A percentile compares a stretch with the other conserved stretches of the same genome.
phyloP scores from a whole-genome alignment of 92 coral and sea anemone species.

The Isaurus tuberculatus region DNA sequence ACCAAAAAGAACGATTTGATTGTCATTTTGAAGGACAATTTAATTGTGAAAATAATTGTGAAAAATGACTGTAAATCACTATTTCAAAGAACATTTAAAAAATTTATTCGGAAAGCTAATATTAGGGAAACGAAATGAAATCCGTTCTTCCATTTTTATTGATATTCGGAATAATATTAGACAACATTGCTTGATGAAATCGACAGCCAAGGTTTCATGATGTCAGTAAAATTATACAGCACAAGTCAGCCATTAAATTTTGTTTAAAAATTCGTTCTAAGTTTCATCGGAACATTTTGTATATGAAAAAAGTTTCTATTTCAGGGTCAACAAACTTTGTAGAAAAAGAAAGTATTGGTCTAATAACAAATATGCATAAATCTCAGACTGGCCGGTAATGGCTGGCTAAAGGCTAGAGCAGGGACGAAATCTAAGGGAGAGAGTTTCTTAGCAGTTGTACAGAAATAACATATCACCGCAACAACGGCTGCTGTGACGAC shows the following conservation, averaged over 20 bases:
- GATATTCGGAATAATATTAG: background rate
- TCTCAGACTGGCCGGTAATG: background rate
- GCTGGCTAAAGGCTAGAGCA: background rate
- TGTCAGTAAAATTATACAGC: background rate
- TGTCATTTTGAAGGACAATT: background rate
- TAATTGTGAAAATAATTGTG: background rate
- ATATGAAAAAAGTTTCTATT: background rate
- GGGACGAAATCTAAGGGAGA: background rate
- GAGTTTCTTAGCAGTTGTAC: background rate
- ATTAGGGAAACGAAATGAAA: background rate
- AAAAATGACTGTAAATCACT: background rate
- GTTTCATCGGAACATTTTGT: background rate
- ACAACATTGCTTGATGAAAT: background rate
- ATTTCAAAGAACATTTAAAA: background rate
- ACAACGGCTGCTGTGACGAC: background rate
- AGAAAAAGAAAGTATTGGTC: background rate
- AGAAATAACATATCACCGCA: background rate
- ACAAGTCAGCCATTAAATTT: background rate
- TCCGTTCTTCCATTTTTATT: background rate
- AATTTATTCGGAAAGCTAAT: background rate
- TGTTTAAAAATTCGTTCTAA: background rate
- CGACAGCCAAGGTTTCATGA: background rate
- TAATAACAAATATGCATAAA: background rate
- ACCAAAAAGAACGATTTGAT: background rate
- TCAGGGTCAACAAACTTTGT: background rate